Evolutionary conservation across 2,888 invertebrate species (phyloP).

Genomic region (Eupithecia centaureata): DNA sequence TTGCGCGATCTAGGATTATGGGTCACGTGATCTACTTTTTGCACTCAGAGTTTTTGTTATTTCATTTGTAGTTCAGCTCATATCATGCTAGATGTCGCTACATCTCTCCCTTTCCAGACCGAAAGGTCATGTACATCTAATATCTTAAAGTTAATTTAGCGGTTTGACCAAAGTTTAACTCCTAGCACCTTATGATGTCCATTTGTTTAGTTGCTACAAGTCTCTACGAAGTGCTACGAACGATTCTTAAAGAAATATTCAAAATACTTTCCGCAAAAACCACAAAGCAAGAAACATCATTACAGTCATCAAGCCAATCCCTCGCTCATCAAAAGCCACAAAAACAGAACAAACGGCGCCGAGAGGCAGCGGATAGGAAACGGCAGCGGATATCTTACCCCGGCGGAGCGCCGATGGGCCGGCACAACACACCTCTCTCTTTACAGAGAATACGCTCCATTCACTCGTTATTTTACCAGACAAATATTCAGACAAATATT

Average conservation of each 20-base stretch:
- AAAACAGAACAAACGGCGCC: conserved; percentile 29
- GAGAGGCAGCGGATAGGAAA: conserved; percentile 29
- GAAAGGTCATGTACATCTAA: too few relatives aligned
- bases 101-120: too few relatives aligned
- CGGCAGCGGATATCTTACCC: conserved; percentile 19
- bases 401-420: not conserved
- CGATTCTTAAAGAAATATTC: conserved; percentile 11
- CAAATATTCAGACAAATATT: not conserved
- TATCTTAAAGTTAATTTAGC: not conserved
- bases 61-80: too few relatives aligned
- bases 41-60: too few relatives aligned
- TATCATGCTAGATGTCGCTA: too few relatives aligned
- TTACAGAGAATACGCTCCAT: not conserved
- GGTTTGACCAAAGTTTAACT: not conserved
- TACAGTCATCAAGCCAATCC: conserved; percentile 22
- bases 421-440: not conserved
- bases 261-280: conserved; percentile 10
- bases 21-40: too few relatives aligned
- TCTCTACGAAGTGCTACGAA: conserved; percentile 14
- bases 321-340: conserved; percentile 31
- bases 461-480: not conserved
- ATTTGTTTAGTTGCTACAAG: not conserved
- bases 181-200: too few relatives aligned
- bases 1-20: too few relatives aligned
- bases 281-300: conserved; percentile 25